Base-by-base conservation (phyloP, 2,113 vertebrate genomes). In the Cephalopterus ornatus region DNA sequence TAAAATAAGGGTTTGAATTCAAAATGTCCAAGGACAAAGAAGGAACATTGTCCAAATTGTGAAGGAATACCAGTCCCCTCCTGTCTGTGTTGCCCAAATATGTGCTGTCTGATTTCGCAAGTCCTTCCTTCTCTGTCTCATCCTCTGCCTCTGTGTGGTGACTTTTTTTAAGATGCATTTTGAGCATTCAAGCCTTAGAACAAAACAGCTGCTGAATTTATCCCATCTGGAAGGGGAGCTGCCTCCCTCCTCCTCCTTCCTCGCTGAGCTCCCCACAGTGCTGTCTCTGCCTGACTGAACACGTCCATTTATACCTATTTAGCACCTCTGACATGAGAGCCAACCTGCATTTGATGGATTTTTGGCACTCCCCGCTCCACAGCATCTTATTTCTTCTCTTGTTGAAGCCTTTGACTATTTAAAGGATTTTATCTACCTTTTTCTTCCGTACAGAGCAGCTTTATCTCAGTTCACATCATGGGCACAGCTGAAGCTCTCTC, bases 141-240 rank as follows among this genome's bases (percentile, higher is more conserved):
- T 24, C 56, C 61, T 94, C 84, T 73, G 63, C 27, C 62, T 94
- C 47, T 23, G 10, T 13, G 2, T 26, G 41, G 55, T 41, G 78
- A 63, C 28, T 35, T 27, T 61, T 47, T 68, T 61, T 22, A 22
- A 56, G 85, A 72, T 72, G 55, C 88, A 85, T 87, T 95, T 95
- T 93, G 75, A 32, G 63, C 23, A 3, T 70, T 73, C 75, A 68
- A 77, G 93, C 80, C 61, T 62, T 74, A 59, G 74, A 94, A 70
- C 28, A 55, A 82, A 74, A 42, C 71, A 66, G 59, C 89, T 95
- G 80, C 87, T 93, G 95, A 70, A 93, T 81, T 95, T 94, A 92
- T 89, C 87, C 89, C 79, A 59, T 97, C 91, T 96, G 94, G 83
- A 96, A 95, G 81, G 76, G 61, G 86, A 95, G 78, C 85, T 88